These are phyloP conservation scores for Amblyjoppa fuscipennis DNA, from an alignment of 2,888 invertebrate genomes.

Conservation along the genomic window DNA sequence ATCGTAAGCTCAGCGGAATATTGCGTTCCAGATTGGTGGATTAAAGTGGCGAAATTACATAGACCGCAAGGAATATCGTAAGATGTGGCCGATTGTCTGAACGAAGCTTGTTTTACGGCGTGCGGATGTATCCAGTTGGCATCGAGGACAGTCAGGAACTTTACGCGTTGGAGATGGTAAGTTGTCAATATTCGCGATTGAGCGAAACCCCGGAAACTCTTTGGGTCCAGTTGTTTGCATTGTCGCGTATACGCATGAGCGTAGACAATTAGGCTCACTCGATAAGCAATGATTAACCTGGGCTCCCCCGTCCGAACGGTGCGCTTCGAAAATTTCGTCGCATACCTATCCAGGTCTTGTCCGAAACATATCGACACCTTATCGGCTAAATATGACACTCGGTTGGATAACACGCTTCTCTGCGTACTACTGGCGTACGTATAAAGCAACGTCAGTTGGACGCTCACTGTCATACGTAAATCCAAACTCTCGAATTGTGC, in stretches of 20 bases:
- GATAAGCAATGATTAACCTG: conserved; percentile 28
- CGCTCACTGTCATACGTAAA: not conserved
- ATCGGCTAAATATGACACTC: conserved; percentile 33
- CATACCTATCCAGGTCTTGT: conserved; percentile 11
- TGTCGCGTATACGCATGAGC: conserved; percentile 14
- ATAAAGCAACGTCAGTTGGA: conserved; percentile 3
- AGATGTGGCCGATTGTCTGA: conserved; percentile 46
- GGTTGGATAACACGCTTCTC: conserved; percentile 53
- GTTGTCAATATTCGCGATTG: conserved; percentile 50
- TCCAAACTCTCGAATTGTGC: not conserved
- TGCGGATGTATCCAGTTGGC: conserved; percentile 63
- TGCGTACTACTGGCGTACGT: conserved; percentile 33
- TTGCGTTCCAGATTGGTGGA: conserved; percentile 12
- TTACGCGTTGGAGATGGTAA: conserved; percentile 70
- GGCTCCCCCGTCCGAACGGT: not conserved
- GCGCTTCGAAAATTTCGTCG: conserved; percentile 6
- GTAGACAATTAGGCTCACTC: not conserved
- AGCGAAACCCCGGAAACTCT: not conserved
- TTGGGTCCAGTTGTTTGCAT: not conserved
- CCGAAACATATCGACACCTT: not conserved
- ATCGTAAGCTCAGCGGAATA: conserved; percentile 8
- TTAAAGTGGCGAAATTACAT: conserved; percentile 10
- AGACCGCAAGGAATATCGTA: not conserved
- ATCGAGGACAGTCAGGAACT: conserved; percentile 65
- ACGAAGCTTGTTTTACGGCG: conserved; percentile 2